These are phyloP conservation scores for Tetranychus piercei DNA, from an alignment of 2,888 invertebrate species.

Conservation along the genomic window DNA sequence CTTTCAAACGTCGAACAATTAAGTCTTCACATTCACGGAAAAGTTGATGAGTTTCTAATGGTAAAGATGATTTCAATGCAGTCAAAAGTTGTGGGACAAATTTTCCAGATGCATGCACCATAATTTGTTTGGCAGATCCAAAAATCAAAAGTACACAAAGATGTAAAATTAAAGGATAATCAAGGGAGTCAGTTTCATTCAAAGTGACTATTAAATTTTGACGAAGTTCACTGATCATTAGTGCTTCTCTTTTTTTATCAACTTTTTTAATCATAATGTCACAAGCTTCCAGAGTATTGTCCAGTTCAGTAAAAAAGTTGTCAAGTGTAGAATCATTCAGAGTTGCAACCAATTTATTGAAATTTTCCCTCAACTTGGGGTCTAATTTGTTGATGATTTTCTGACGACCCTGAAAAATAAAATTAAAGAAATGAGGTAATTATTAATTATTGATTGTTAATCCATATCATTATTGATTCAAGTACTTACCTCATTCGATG, in stretches of 20 bases:
- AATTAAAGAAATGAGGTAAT: neutral
- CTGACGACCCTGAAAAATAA: constrained; percentile 19
- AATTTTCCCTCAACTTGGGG: constrained; percentile 44
- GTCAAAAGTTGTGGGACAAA: constrained; percentile 63
- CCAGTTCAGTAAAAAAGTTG: constrained; percentile 55
- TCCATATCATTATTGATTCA: neutral
- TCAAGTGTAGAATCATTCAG: constrained; percentile 51
- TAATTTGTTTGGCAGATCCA: constrained; percentile 55
- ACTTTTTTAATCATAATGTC: constrained; percentile 61
- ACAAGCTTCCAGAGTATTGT: constrained; percentile 40
- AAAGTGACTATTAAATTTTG: constrained; percentile 61
- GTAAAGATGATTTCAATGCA: constrained; percentile 50
- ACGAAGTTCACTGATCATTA: constrained; percentile 55
- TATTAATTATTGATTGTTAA: neutral
- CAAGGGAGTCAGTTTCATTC: constrained; percentile 37
- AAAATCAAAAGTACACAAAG: constrained; percentile 57
- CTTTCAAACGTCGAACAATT: constrained; percentile 39
- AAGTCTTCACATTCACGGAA: constrained; percentile 53
- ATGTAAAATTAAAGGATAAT: constrained; percentile 60
- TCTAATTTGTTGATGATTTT: constrained; percentile 25
- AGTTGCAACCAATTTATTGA: constrained; percentile 49
- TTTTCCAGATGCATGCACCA: constrained; percentile 79
- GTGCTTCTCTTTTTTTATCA: constrained; percentile 63
- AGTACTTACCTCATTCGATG: constrained; percentile 3
- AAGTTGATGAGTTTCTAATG: constrained; percentile 44